Conservation (phyloP, 2,797 vertebrate species). For the Monodelphis domestica region DNA sequence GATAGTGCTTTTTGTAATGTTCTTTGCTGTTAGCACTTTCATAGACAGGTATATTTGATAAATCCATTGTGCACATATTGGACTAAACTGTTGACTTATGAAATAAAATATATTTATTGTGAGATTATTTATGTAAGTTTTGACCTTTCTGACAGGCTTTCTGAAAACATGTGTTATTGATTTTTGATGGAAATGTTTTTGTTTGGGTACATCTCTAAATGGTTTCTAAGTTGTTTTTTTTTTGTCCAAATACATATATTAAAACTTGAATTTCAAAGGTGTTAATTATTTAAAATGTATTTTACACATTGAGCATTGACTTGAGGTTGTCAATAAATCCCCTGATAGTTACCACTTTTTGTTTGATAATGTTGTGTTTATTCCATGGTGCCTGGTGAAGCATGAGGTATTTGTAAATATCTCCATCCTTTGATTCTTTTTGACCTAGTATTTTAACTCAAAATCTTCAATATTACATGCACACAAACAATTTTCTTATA, state of each 20-base stretch:
- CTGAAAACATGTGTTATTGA: background rate
- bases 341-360: background rate
- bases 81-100: background rate
- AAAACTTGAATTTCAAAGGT: background rate
- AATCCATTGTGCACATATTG: too few species aligned
- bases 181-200: background rate
- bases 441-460: background rate
- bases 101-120: background rate
- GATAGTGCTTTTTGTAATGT: background rate
- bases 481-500: background rate
- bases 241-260: too few species aligned
- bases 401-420: background rate
- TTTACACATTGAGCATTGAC: background rate
- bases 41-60: background rate
- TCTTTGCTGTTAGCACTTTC: background rate
- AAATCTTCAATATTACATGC: background rate
- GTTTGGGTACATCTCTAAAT: background rate
- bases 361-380: background rate
- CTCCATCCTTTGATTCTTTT: background rate
- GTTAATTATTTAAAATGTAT: background rate
- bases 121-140: background rate
- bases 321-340: background rate
- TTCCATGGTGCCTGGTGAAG: background rate
- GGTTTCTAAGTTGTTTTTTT: background rate
- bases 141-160: background rate